These are phyloP conservation scores for Rhombomys opimus DNA, from an alignment of 2,113 vertebrate genomes.

Conservation along the genomic window DNA sequence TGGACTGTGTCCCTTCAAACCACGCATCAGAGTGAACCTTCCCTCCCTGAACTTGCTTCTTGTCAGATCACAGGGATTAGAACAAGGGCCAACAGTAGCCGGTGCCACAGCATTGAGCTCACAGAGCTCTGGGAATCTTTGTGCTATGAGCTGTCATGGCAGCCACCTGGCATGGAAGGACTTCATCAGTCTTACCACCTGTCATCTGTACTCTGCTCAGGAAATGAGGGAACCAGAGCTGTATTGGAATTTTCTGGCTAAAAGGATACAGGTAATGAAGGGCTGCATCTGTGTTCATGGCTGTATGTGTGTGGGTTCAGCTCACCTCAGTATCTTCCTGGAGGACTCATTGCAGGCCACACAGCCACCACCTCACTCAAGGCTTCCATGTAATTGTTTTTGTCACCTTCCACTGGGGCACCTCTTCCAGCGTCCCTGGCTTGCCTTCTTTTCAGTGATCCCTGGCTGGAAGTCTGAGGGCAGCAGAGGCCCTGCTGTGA, in stretches of 20 bases:
- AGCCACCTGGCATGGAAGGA: accelerated
- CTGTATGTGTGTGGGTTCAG: accelerated
- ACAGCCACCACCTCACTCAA: not conserved
- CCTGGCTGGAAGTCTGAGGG: not conserved
- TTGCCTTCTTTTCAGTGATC: not conserved
- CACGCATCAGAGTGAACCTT: not conserved
- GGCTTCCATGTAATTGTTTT: not conserved
- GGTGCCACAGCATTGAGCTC: accelerated
- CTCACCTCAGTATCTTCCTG: accelerated
- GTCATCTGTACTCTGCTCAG: accelerated
- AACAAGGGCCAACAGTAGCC: not conserved
- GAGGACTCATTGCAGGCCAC: accelerated
- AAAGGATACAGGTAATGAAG: accelerated
- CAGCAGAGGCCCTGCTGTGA: accelerated
- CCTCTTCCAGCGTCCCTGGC: too few relatives aligned
- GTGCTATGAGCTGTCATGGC: not conserved
- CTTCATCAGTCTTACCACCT: accelerated
- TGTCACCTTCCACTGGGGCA: not conserved
- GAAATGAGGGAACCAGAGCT: not conserved
- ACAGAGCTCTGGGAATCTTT: accelerated
- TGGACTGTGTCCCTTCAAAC: not conserved
- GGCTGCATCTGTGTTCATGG: accelerated
- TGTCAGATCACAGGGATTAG: not conserved
- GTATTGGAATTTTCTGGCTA: too few relatives aligned
- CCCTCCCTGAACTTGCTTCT: not conserved